Percentiles rank a stretch among this genome's conserved stretches.
Conservation (phyloP, 2,797 vertebrate genomes). For the Etheostoma nigrum region DNA sequence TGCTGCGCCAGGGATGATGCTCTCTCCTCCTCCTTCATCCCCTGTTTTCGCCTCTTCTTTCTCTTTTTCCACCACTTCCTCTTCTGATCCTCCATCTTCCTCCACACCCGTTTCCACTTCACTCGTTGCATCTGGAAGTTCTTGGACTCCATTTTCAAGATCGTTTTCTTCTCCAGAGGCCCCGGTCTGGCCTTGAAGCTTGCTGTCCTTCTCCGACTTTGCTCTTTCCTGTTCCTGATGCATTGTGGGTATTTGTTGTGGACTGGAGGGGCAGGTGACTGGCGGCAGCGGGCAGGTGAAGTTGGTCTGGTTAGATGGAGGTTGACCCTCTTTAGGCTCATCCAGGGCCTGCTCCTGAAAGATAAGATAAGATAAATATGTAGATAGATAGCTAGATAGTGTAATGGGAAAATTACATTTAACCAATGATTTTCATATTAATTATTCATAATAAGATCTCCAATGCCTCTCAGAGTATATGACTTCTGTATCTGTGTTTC, state of each 20-base stretch:
- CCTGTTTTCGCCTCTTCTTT: slow-evolving; percentile 1
- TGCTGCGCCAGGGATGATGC: background rate
- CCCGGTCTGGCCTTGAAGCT: background rate
- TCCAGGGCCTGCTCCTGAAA: slow-evolving; percentile 58
- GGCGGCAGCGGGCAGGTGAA: slow-evolving; percentile 74
- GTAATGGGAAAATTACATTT: no score
- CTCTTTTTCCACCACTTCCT: slow-evolving; percentile 6
- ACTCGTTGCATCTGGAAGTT: slow-evolving; percentile 5
- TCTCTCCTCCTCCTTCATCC: background rate
- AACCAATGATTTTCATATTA: no score
- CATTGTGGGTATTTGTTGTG: slow-evolving; percentile 15
- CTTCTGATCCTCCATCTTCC: background rate
- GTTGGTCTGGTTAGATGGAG: slow-evolving; percentile 24
- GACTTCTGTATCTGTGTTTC: no score
- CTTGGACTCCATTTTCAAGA: slow-evolving; percentile 22
- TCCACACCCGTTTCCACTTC: slow-evolving; percentile 5
- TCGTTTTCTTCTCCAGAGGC: background rate
- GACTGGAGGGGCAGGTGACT: slow-evolving; percentile 21
- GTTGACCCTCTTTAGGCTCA: slow-evolving; percentile 35
- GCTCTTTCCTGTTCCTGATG: slow-evolving; percentile 39
- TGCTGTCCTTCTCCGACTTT: background rate
- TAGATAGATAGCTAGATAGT: no score
- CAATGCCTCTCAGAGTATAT: no score
- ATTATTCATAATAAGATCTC: no score
- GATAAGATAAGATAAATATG: background rate